phyloP scores from a whole-genome alignment of 37 sponge, comb jelly and placozoan genomes.

The Aplysina aerophoba region DNA sequence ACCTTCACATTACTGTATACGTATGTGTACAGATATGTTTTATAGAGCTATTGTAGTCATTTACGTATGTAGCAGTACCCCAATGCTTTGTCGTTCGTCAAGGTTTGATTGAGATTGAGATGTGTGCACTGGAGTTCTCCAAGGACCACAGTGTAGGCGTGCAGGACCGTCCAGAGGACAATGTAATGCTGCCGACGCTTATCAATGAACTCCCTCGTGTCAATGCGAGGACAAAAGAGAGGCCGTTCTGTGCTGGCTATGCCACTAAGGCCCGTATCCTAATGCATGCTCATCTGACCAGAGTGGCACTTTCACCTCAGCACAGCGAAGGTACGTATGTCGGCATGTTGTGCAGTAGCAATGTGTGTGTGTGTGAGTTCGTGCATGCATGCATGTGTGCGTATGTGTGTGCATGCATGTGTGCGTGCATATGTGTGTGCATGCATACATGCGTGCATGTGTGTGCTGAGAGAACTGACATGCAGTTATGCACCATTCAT shows the following conservation, averaged over 20 bases:
- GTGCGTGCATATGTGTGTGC: not conserved
- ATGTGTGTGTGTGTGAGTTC: not conserved
- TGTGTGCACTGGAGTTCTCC: constrained; percentile 58
- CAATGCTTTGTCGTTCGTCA: not conserved
- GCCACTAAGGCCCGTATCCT: constrained; percentile 77
- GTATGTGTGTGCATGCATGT: not conserved
- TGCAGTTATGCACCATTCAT: too few species aligned
- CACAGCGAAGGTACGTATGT: constrained; percentile 45
- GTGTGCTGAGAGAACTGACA: too few species aligned
- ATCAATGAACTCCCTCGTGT: constrained; percentile 54
- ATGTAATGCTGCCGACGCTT: constrained; percentile 15
- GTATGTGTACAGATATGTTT: too few species aligned
- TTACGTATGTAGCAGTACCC: too few species aligned
- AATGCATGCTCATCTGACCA: constrained; percentile 72
- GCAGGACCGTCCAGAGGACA: constrained; percentile 21
- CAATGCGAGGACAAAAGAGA: constrained; percentile 53
- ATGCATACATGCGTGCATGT: constrained; percentile 2
- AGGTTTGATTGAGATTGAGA: not conserved
- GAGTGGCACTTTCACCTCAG: constrained; percentile 35
- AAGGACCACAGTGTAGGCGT: constrained; percentile 20
- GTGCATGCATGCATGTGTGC: not conserved
- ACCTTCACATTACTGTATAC: too few species aligned
- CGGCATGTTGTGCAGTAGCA: not conserved
- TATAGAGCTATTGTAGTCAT: too few species aligned
- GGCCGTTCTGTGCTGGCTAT: constrained; percentile 50